These are phyloP conservation scores for Ladona fulva DNA, from an alignment of 1,140 invertebrate species.

Conservation along the genomic window DNA sequence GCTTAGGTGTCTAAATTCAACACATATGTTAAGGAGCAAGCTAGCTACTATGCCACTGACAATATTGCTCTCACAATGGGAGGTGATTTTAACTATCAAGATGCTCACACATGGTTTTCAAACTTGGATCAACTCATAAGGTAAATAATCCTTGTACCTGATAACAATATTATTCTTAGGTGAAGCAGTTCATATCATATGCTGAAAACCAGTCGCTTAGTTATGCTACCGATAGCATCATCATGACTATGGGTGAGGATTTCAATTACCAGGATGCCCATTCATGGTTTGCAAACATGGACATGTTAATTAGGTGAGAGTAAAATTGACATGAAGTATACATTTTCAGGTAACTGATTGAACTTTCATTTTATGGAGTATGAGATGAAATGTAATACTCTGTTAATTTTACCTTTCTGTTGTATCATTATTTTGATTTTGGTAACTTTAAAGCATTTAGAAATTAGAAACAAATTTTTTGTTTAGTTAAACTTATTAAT, in stretches of 20 bases:
- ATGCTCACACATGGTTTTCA: conserved; percentile 71
- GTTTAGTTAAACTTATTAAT: no score
- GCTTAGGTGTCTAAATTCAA: conserved; percentile 48
- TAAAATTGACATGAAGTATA: background rate
- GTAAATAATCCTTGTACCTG: conserved; percentile 40
- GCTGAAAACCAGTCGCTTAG: conserved; percentile 40
- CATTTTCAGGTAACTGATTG: no score
- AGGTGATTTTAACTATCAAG: conserved; percentile 83
- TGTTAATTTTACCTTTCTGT: no score
- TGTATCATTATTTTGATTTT: no score
- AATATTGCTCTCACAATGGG: conserved; percentile 89
- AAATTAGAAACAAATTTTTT: no score
- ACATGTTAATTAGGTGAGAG: conserved; percentile 49
- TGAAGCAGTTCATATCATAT: conserved; percentile 47
- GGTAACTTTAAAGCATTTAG: no score
- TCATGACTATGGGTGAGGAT: conserved; percentile 59
- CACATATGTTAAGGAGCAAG: conserved; percentile 42
- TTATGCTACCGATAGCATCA: conserved; percentile 47
- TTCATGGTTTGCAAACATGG: conserved; percentile 54
- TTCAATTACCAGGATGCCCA: conserved; percentile 55
- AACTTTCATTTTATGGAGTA: no score
- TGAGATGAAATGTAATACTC: no score
- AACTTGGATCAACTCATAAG: conserved; percentile 85
- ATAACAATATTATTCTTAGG: conserved; percentile 34
- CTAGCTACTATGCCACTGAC: conserved; percentile 48